Base-by-base conservation (phyloP, 30 jellyfish, hydroid and myxozoan genomes). In the Hydractinia echinata region DNA sequence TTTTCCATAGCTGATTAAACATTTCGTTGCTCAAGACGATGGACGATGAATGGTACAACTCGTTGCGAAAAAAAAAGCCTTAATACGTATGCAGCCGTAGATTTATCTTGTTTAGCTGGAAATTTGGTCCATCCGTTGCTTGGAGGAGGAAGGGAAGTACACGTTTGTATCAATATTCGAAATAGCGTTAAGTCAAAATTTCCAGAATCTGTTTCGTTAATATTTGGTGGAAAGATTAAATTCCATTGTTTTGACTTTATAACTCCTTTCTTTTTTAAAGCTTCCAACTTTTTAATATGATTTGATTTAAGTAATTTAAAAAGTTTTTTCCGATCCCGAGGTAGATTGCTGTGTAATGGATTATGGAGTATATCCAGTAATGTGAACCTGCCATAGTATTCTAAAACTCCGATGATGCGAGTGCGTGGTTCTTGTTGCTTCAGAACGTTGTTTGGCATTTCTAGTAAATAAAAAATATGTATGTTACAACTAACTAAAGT, bases 181-280 rank as follows among this genome's bases (percentile, higher is more conserved):
- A 64, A 51, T 51, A 64, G 39, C 39, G 74, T 64, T 64, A 64
- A n/a, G 74, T 64, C 74, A 64, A 64, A 64, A n/a, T 64, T 64
- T 8, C 51, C 39, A 13, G 74, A 64, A 51, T 64, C 74, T 13
- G 39, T 6, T 64, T 64, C 74, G 39, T 13, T 13, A 13, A 44
- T 13, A 64, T 64, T 9, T 3, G 19, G 51, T 64, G 74, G 74
- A 64, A n/a, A 64, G 39, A 64, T 44, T 64, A 64, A 64, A n/a
- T 64, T 64, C 74, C 74, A 64, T 13, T 64, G 74, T n/a, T 13
- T 51, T 64, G 19, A 44, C 19, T 64, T 44, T 51, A 64, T n/a
- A 64, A 64, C 4, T 51, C 39, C 39, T 64, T 64, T 64, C 74
- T 64, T 64, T 64, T 51, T 64, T 51, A 64, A 64, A n/a, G 7